Conservation (phyloP, 2,888 invertebrate species). For the Himalopsyche anomala region DNA sequence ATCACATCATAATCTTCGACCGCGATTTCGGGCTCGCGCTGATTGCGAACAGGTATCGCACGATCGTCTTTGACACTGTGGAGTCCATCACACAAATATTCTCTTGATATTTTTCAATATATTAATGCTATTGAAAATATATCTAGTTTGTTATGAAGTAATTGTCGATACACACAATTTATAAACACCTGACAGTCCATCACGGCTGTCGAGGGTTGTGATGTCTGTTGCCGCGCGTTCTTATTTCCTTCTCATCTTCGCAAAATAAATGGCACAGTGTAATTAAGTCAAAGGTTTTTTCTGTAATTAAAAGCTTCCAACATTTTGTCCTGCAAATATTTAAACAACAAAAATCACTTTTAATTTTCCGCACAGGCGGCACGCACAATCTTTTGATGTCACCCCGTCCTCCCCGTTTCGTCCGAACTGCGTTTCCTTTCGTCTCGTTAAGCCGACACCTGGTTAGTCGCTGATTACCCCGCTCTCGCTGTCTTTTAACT, state of each 20-base stretch:
- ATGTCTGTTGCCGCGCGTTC: background rate
- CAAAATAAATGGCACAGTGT: background rate
- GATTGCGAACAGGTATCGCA: background rate
- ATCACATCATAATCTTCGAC: slow-evolving; percentile 52
- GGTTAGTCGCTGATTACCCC: slow-evolving; percentile 51
- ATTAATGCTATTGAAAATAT: background rate
- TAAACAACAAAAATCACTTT: slow-evolving; percentile 29
- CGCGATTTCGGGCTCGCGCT: slow-evolving; percentile 3
- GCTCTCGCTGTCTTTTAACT: slow-evolving; percentile 47
- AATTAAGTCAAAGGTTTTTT: slow-evolving; percentile 15
- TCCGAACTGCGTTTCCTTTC: slow-evolving; percentile 35
- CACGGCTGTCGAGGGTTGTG: background rate
- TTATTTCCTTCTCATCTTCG: slow-evolving; percentile 3
- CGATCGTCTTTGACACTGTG: background rate
- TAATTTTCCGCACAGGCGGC: slow-evolving; percentile 34
- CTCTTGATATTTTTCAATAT: background rate
- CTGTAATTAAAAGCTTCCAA: slow-evolving; percentile 10
- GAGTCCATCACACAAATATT: background rate
- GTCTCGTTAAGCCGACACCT: slow-evolving; percentile 52
- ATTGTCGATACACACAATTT: background rate
- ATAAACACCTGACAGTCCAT: slow-evolving; percentile 13
- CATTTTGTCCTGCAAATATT: slow-evolving; percentile 4
- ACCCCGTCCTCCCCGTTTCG: background rate
- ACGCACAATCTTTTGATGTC: slow-evolving; percentile 34
- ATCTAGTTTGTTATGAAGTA: background rate